A percentile compares a stretch with the other conserved stretches of the same genome.
These are phyloP conservation scores for Hozukius guyotensis DNA, from an alignment of 2,797 vertebrate genomes.

Conservation along the genomic window DNA sequence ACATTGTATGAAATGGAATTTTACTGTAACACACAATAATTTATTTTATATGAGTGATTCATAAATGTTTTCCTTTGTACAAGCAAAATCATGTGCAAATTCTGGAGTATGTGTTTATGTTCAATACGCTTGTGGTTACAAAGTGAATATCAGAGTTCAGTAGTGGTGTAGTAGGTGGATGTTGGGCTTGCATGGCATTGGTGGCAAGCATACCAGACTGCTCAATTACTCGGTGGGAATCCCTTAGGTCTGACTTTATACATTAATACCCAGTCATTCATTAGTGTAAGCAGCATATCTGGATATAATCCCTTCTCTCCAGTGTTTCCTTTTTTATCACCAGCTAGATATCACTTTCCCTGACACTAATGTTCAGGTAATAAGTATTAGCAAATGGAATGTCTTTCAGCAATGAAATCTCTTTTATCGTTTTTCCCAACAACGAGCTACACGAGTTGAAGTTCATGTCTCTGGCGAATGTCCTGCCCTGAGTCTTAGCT, in stretches of 20 bases:
- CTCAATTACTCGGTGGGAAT: conserved; percentile 45
- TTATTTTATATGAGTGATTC: not conserved
- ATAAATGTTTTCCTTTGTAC: not conserved
- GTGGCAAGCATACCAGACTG: conserved; percentile 14
- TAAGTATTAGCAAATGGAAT: conserved; percentile 44
- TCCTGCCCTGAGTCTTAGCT: not conserved
- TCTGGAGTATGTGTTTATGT: not conserved
- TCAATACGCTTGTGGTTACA: not conserved
- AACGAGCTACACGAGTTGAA: not conserved
- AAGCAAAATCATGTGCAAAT: not conserved
- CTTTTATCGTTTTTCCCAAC: conserved; percentile 23
- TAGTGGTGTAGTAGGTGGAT: not conserved
- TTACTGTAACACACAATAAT: not conserved
- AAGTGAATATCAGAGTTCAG: not conserved
- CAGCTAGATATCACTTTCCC: conserved; percentile 32
- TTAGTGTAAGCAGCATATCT: conserved; percentile 59
- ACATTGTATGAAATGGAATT: not conserved
- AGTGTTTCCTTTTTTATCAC: conserved; percentile 38
- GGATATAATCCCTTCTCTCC: conserved; percentile 53
- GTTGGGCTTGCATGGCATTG: conserved; percentile 12
- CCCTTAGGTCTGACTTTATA: conserved; percentile 49
- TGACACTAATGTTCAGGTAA: conserved; percentile 51
- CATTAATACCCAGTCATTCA: conserved; percentile 59
- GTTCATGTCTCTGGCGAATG: conserved; percentile 13
- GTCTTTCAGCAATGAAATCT: conserved; percentile 35